phyloP scores from a whole-genome alignment of 2,113 vertebrate species.

The Shinisaurus crocodilurus region DNA sequence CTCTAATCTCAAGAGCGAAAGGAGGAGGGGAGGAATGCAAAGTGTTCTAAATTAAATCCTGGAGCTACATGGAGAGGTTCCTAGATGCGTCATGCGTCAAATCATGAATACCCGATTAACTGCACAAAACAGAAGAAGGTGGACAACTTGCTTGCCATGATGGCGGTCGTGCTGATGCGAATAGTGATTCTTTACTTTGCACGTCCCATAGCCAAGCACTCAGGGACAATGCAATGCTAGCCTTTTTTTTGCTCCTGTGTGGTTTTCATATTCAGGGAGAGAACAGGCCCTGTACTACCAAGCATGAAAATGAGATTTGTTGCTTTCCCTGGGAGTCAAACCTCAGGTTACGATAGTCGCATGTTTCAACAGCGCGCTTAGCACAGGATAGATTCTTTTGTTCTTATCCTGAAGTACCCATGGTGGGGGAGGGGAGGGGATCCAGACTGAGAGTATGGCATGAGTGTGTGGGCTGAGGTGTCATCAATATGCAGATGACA shows the following conservation, averaged over 20 bases:
- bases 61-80: slow-evolving; percentile 30
- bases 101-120: slow-evolving; percentile 28
- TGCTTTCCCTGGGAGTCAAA: no score
- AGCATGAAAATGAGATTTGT: background rate
- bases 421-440: no score
- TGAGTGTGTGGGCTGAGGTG: no score
- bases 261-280: background rate
- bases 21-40: slow-evolving; percentile 34
- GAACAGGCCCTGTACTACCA: no score
- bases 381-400: no score
- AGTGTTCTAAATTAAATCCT: slow-evolving; percentile 21
- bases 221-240: background rate
- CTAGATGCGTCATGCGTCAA: slow-evolving; percentile 25
- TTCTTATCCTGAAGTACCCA: no score
- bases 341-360: no score
- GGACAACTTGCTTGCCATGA: background rate
- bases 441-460: no score
- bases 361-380: no score
- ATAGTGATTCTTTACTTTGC: background rate
- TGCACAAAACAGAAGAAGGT: background rate
- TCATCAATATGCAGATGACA: no score
- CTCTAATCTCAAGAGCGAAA: slow-evolving; percentile 33
- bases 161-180: background rate
- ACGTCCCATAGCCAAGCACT: background rate
- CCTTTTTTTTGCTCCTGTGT: background rate